Evolutionary conservation across 2,888 invertebrate species (phyloP).

Genomic region (Philereme transversata): DNA sequence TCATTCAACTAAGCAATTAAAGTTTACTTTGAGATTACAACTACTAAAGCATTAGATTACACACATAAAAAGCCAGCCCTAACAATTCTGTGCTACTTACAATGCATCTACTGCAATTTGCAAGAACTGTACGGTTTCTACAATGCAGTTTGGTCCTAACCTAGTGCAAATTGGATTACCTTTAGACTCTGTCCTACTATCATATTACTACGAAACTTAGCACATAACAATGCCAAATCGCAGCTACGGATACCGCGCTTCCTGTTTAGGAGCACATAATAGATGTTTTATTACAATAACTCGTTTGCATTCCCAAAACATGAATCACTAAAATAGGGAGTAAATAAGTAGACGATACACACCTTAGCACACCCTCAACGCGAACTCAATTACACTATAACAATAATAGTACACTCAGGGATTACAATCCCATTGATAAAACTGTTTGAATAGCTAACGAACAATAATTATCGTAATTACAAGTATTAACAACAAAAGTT

Average conservation of each 20-base stretch:
- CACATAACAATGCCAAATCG: constrained; percentile 38
- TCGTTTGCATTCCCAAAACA: constrained; percentile 71
- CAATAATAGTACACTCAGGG: constrained; percentile 38
- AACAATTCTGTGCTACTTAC: constrained; percentile 20
- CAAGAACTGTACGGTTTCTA: constrained; percentile 52
- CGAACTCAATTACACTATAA: constrained; percentile 44
- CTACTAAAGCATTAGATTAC: no score
- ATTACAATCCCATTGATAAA: constrained; percentile 66
- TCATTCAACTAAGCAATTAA: no score
- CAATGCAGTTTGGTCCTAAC: constrained; percentile 50
- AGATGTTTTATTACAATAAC: constrained; percentile 62
- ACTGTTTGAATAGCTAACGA: constrained; percentile 48
- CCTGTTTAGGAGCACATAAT: constrained; percentile 63
- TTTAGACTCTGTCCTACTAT: constrained; percentile 27
- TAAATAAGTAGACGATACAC: constrained; percentile 56
- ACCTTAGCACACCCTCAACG: constrained; percentile 51
- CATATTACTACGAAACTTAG: constrained; percentile 20
- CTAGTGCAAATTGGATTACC: constrained; percentile 52
- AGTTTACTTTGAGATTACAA: no score
- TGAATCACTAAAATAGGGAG: constrained; percentile 69
- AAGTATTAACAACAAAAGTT: constrained; percentile 79
- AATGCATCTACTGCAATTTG: constrained; percentile 29
- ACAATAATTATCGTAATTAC: constrained; percentile 58
- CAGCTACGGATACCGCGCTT: constrained; percentile 50
- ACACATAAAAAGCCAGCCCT: neutral